phyloP scores from a whole-genome alignment of 2,797 vertebrate genomes.

The Malurus splendens region DNA sequence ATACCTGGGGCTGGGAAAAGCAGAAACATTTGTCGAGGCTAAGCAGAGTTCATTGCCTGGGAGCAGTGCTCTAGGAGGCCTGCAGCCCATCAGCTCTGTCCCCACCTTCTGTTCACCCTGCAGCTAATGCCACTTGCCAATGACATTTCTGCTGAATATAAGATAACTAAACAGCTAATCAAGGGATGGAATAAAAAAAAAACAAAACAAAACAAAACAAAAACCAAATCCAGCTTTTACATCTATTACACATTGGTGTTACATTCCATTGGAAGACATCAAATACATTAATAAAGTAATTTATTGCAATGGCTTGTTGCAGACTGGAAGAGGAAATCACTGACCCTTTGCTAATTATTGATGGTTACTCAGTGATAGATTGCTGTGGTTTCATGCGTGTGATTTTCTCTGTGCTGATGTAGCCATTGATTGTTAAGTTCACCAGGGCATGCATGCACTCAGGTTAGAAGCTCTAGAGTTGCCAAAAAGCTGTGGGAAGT shows the following conservation, averaged over 20 bases:
- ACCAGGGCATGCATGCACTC: background rate
- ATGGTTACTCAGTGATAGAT: background rate
- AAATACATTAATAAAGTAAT: background rate
- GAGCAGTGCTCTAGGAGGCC: background rate
- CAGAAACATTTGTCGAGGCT: background rate
- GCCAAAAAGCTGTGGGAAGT: background rate
- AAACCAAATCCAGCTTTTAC: conserved; percentile 2
- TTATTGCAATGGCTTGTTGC: background rate
- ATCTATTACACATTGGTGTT: background rate
- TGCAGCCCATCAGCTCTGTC: background rate
- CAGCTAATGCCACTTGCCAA: background rate
- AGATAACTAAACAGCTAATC: background rate
- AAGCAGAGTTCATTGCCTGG: background rate
- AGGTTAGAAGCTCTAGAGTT: background rate
- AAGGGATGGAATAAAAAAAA: conserved; percentile 1
- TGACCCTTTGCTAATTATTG: background rate
- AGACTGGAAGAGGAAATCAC: background rate
- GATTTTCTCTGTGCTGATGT: conserved; percentile 8
- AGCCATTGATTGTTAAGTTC: background rate
- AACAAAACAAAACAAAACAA: too few relatives aligned
- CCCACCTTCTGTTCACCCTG: background rate
- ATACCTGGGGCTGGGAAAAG: background rate
- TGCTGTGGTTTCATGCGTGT: background rate
- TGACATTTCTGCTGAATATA: background rate
- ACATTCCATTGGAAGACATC: background rate